Base-by-base conservation (phyloP, 2,797 vertebrate species). In the Myotis daubentonii region DNA sequence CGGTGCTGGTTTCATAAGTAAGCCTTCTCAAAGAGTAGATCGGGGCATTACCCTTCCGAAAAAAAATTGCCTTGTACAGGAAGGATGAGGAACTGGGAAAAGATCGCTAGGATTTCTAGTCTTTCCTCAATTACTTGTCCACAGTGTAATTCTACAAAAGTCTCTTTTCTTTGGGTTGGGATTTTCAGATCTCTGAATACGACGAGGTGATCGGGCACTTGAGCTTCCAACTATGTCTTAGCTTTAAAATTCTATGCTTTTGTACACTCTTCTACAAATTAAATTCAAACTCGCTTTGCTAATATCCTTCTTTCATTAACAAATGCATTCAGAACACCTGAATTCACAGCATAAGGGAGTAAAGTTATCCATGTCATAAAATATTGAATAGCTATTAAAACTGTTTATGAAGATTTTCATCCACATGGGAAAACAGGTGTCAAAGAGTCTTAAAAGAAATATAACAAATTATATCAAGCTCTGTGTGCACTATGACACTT, bases 231-330 rank as follows among this genome's bases (percentile, higher is more conserved):
- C 75, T 66, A 12, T 47, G 8, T 71, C 92, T 75, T 38, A 41
- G 60, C 47, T 93, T 68, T 55, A 87, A 84, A 83, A 47, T 47
- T 80, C 62, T 79, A 11, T 87, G 55, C 41, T 66, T 33, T 89
- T 3, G 8, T 44, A 51, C 2, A 51, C 9, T 22, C 47, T 51
- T 60, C 20, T 83, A n/a, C 55, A 87, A 91, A 87, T 91, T 80
- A 93, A 95, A 81, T 66, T 74, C 30, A 75, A 91, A 66, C 2
- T 44, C 13, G 78, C 12, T 82, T 95, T 80, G 44, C 33, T 72
- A 89, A 60, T 44, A 55, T 49, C 17, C 49, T 94, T 78, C 41
- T 36, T 92, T 96, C 57, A 90, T 79, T 91, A 89, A 92, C 49
- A 91, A 74, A 78, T 83, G 15, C 44, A 71, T 74, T 96, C 70